Base-by-base conservation (phyloP, 2,888 invertebrate genomes). In the Ichneumoninae sp. region DNA sequence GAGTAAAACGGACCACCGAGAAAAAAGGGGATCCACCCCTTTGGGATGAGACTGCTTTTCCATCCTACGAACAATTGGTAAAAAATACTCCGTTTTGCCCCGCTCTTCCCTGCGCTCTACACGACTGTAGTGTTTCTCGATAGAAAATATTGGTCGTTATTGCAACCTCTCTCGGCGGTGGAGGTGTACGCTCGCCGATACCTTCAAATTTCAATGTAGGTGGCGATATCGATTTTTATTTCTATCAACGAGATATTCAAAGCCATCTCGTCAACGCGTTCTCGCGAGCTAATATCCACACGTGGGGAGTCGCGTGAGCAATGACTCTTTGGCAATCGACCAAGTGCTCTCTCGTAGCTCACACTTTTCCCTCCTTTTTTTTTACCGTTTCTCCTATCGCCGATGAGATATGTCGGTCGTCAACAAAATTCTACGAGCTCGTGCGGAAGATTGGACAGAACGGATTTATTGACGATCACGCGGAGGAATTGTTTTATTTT, bases 201-300 rank as follows among this genome's bases (percentile, higher is more conserved):
- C 36, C 33, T 76, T 54, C n/a, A 10, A 54, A 33, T 66, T 80
- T 47, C 68, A 57, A 36, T 40, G 73, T 36, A 47, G 33, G 71
- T 68, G 22, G 47, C n/a, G 65, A 40, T 82, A 71, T 82, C 76
- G 76, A 76, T 47, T 82, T 82, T 76, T 47, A 65, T 82, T 57
- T 69, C 33, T 54, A 68, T 63, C 79, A 63, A 73, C 36, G 73
- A 73, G 65, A 52, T 19, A 54, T 82, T 47, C 44, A 47, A 16
- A 16, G 68, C 74, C 60, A 26, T 82, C 76, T 71, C 65, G 76
- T 50, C 54, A 47, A 71, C 71, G 70, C 26, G 40, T 76, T 47
- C 65, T 71, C 65, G 44, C 52, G 33, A 47, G 66, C 26, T 71
- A 52, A 79, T 73, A 71, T 71, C 33, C 33, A 63, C 63, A 33